Conservation (phyloP, 1,140 invertebrate genomes). For the Melipona quadrifasciata region DNA sequence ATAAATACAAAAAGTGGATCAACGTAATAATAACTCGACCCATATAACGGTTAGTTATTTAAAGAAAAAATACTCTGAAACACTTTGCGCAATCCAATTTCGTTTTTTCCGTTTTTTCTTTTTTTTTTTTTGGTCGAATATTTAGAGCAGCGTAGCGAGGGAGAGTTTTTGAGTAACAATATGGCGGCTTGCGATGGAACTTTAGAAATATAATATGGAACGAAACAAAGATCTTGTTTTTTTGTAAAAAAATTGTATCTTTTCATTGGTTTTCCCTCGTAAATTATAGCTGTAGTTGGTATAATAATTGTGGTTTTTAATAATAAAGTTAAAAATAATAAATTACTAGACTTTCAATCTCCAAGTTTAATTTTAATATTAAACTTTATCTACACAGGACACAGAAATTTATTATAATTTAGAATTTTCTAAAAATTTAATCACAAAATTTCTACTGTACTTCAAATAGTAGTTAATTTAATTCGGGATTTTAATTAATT, state of each 20-base stretch:
- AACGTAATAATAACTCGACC: constrained; percentile 74
- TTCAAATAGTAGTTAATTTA: neutral
- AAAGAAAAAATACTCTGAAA: constrained; percentile 57
- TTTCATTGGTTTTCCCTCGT: neutral
- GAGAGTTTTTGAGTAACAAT: neutral
- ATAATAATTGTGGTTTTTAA: neutral
- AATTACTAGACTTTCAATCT: neutral
- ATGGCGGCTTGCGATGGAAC: constrained; percentile 3
- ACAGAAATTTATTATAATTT: too few relatives aligned
- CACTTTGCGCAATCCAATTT: constrained; percentile 34
- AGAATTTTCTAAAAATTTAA: too few relatives aligned
- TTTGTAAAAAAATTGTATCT: neutral
- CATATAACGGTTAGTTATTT: constrained; percentile 70
- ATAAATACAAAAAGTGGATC: constrained; percentile 61
- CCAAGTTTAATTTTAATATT: neutral
- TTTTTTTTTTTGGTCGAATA: neutral
- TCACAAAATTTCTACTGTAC: too few relatives aligned
- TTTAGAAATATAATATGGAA: neutral
- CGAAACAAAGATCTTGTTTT: neutral
- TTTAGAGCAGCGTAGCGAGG: neutral
- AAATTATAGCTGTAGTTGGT: neutral
- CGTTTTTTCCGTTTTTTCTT: constrained; percentile 2
- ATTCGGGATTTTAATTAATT: neutral
- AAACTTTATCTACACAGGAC: neutral
- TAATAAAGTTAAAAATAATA: neutral